Evolutionary conservation across 92 coral and sea anemone genomes (phyloP), one percentile per base, ranked within the genome.

Genomic region (Parazoanthus swiftii): DNA sequence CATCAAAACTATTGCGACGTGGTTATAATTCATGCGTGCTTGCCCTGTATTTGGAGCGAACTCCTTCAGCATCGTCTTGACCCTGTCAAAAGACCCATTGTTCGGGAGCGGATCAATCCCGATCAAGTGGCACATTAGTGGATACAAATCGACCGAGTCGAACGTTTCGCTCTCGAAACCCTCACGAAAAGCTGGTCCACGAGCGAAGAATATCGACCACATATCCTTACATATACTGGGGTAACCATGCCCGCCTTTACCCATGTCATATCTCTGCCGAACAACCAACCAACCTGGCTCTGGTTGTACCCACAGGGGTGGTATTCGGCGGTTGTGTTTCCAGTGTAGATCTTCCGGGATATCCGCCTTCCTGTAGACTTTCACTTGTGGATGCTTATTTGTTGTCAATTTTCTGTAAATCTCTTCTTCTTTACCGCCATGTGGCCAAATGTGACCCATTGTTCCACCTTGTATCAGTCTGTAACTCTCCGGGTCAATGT

Each of bases 131-230:
- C 95, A 92, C 95, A 91, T 88, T 86, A 92, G 44, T 8, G 95
- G 95, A 77, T 92, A 92, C 14, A 92, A 54, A 91, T 92, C 95
- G 3, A 92, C 77, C 50, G 81, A 71, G 16, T 58, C 70, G 50
- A 91, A 92, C 8, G 81, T 79, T 10, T 89, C 75, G 8, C 86
- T 73, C 37, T 78, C 86, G 63, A 82, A 91, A 29, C 87, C 88
- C 72, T 90, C 80, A 75, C 89, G 89, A 85, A 92, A 92, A 5
- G 93, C 93, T 65, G 95, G 93, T 38, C 95, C 95, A 37, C 90
- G 89, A 13, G 95, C 95, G 78, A 88, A 85, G 73, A 91, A 92
- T 25, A 92, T 77, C 26, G 93, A 70, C 77, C 88, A 86, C 33
- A 81, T 89, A 35, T 77, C 81, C 33, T 84, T 54, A 38, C 79